These are phyloP conservation scores for Dendrocincla fuliginosa DNA, from an alignment of 2,797 vertebrate genomes.

Conservation along the genomic window DNA sequence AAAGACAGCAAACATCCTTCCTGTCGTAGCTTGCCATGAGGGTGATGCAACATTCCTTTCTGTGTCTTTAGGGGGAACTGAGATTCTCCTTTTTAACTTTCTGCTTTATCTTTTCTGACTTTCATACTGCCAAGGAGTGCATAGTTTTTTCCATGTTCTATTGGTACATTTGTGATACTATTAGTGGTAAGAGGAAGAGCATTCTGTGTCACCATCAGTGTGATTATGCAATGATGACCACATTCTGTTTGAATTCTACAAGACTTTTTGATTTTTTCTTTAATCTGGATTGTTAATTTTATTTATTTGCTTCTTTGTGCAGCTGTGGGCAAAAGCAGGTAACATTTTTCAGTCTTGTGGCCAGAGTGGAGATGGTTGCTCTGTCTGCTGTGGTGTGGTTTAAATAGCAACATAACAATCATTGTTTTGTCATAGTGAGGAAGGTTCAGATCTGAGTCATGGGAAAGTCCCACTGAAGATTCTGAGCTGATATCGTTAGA, in stretches of 20 bases:
- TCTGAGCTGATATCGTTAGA: not conserved
- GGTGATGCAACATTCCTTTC: not conserved
- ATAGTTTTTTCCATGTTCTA: not conserved
- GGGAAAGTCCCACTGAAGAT: not conserved
- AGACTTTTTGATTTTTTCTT: not conserved
- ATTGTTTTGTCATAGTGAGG: not conserved
- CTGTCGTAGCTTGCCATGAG: not conserved
- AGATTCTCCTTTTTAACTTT: not conserved
- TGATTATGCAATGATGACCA: not conserved
- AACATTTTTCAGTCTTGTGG: not conserved
- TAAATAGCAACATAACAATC: accelerated
- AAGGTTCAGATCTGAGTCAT: accelerated
- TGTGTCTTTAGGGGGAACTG: not conserved
- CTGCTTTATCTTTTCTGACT: not conserved
- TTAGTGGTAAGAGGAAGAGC: not conserved
- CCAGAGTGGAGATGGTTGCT: not conserved
- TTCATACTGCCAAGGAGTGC: not conserved
- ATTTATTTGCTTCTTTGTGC: not conserved
- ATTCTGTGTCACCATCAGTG: not conserved
- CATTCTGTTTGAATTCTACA: not conserved
- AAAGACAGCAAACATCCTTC: not conserved
- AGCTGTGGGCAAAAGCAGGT: not conserved
- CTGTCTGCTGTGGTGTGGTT: not conserved
- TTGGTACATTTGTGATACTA: not conserved
- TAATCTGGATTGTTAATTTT: not conserved